Evolutionary conservation across 2,797 vertebrate species (phyloP).

Genomic region (Sebastes ruberrimus): DNA sequence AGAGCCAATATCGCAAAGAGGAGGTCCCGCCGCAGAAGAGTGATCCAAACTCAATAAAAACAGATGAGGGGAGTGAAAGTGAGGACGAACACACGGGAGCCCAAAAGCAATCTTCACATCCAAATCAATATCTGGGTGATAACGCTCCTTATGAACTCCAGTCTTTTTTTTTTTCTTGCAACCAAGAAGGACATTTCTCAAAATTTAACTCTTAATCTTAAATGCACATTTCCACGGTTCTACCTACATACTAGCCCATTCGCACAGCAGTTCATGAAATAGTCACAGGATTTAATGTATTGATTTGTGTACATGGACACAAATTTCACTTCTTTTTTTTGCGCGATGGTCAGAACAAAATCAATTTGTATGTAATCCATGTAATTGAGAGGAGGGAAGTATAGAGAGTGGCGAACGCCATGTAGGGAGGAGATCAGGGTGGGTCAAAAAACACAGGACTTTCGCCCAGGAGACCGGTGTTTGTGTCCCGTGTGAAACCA

Average conservation of each 20-base stretch:
- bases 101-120: slow-evolving; percentile 36
- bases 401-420: too few relatives aligned
- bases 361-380: too few relatives aligned
- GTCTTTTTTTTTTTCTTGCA: neutral
- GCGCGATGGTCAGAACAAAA: too few relatives aligned
- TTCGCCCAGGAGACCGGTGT: too few relatives aligned
- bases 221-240: neutral
- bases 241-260: neutral
- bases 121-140: slow-evolving; percentile 42
- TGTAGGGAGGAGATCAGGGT: too few relatives aligned
- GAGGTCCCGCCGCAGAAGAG: slow-evolving; percentile 7
- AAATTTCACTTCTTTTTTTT: too few relatives aligned
- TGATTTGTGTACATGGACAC: too few relatives aligned
- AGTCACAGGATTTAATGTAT: too few relatives aligned
- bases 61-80: slow-evolving; percentile 26
- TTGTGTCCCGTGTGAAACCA: too few relatives aligned
- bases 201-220: neutral
- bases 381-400: too few relatives aligned
- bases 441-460: too few relatives aligned
- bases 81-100: slow-evolving; percentile 1
- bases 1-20: slow-evolving; percentile 43
- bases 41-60: slow-evolving; percentile 52
- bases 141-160: neutral
- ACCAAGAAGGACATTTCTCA: neutral
- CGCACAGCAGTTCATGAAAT: too few relatives aligned